Base-by-base conservation (phyloP, 2,113 vertebrate species). In the Paramormyrops kingsleyae region DNA sequence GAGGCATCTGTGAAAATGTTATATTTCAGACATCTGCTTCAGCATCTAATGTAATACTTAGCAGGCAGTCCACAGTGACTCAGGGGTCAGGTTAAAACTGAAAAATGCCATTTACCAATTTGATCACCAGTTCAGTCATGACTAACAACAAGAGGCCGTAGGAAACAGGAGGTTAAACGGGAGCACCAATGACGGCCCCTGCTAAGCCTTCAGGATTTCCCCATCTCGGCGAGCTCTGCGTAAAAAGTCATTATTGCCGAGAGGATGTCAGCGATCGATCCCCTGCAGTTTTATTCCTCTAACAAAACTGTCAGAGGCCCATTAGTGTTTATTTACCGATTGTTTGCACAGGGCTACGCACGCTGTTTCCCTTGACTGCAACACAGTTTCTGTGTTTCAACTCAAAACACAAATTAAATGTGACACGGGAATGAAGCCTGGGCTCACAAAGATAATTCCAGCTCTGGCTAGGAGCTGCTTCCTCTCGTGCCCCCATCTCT, bases 161-260 rank as follows among this genome's bases (percentile, higher is more conserved):
- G 89, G 52, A 92, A 49, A 91, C 90, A 89, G 24, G 49, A 19
- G 47, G 83, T 89, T 62, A 70, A 90, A 46, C 8, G 50, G 87
- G 42, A 89, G 91, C 83, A 90, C 90, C 86, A 66, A 70, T 83
- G 56, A 70, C 88, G 70, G 44, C 24, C 15, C 59, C 39, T 31
- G 88, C 89, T 74, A 88, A 89, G 85, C 90, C 88, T 88, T 83
- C 88, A 62, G 87, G 59, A 88, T 87, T 90, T 77, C 46, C 85
- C 42, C 74, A 90, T 89, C 88, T 92, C 92, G 92, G 90, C 93
- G 91, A 91, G 91, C 92, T 93, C 92, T 93, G 91, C 92, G 90
- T 89, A 93, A 91, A 92, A 94, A 93, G 94, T 94, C 94, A 95
- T 95, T 93, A 95, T 92, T 94, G 91, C 87, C 87, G 59, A 89